Conservation (phyloP, 2,888 invertebrate species). For the Aspidiotus rigidus region DNA sequence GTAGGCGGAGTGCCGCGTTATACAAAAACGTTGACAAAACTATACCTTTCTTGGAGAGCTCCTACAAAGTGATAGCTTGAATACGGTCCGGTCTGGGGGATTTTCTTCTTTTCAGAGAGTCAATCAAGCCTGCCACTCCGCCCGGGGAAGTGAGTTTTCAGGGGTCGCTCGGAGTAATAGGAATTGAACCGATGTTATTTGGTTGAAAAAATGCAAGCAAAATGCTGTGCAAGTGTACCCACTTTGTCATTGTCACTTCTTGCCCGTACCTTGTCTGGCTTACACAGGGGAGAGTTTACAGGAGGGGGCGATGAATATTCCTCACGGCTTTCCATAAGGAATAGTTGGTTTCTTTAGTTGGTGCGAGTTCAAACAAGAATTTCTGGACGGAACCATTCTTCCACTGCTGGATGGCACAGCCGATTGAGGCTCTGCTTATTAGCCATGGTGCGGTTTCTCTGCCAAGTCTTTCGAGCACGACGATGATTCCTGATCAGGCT, state of each 20-base stretch:
- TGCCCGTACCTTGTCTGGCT: not conserved
- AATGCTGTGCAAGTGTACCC: not conserved
- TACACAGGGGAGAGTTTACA: not conserved
- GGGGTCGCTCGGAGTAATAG: not conserved
- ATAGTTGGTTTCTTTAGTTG: not conserved
- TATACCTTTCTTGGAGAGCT: not conserved
- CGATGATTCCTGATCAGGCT: not conserved
- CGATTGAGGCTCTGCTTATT: not conserved
- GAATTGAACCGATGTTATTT: not conserved
- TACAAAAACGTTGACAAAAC: not conserved
- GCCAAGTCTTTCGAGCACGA: not conserved
- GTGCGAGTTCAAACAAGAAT: not conserved
- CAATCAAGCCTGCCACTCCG: too few relatives aligned
- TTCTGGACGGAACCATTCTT: not conserved
- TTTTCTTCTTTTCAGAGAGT: not conserved
- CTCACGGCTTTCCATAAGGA: not conserved
- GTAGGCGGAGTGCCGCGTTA: not conserved
- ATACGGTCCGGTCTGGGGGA: not conserved
- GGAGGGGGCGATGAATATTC: not conserved
- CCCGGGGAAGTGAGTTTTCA: too few relatives aligned
- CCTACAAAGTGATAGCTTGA: not conserved
- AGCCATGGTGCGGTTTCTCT: not conserved
- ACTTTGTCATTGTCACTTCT: not conserved
- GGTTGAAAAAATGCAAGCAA: not conserved
- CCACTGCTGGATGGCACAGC: not conserved